Conservation (phyloP, 1,140 invertebrate species). For the Potamilus streckersoni region DNA sequence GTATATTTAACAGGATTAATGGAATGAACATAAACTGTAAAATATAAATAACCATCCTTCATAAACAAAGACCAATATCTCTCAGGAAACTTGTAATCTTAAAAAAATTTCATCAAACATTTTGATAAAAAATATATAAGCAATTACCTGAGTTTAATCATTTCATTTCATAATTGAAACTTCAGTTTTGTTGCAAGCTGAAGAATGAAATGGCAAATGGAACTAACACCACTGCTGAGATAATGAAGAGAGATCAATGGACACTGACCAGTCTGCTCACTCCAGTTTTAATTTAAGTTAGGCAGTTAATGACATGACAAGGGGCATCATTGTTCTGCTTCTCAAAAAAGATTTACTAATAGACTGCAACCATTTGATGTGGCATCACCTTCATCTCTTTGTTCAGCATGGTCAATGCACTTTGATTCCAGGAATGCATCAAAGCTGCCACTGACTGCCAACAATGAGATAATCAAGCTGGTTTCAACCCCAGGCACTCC, state of each 20-base stretch:
- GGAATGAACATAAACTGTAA: too few species aligned
- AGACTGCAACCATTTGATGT: slow-evolving; percentile 20
- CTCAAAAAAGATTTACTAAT: slow-evolving; percentile 23
- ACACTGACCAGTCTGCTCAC: not conserved
- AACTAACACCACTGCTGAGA: slow-evolving; percentile 1
- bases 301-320: slow-evolving; percentile 9
- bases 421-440: not conserved
- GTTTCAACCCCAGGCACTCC: not conserved
- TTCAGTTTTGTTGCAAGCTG: not conserved
- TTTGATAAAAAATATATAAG: too few species aligned
- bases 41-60: too few species aligned
- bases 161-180: too few species aligned
- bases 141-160: too few species aligned
- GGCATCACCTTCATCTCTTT: slow-evolving; percentile 6
- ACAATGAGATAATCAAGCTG: not conserved
- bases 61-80: too few species aligned
- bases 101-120: too few species aligned
- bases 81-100: too few species aligned
- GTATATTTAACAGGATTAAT: too few species aligned
- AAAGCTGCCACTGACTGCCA: not conserved
- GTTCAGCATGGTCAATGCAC: slow-evolving; percentile 12
- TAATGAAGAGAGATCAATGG: not conserved
- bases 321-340: slow-evolving; percentile 19
- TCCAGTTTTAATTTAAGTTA: slow-evolving; percentile 7
- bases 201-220: slow-evolving; percentile 4